Evolutionary conservation across 2,797 vertebrate species (phyloP), one percentile per base, ranked within the genome.

Genomic region (Aerospiza tachiro): DNA sequence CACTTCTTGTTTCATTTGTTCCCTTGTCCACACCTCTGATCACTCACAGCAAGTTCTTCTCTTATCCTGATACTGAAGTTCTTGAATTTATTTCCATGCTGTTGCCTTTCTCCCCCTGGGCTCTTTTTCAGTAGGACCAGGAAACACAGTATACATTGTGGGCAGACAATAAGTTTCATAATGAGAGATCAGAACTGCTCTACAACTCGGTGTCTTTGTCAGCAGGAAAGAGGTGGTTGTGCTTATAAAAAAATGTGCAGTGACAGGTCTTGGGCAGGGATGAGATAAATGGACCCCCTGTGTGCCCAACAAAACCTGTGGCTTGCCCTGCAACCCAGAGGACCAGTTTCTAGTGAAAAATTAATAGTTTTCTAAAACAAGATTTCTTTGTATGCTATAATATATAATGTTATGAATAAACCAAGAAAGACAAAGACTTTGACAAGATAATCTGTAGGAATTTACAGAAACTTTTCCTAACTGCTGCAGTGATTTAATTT

Each of bases 1-100:
- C 67, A 26, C 55, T 95, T 86, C 77, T 94, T 80, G 49, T 83
- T 93, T 93, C 93, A 44, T 85, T 93, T 97, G 45, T 88, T 92
- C 71, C 50, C 38, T 83, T 3, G 20, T 89, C 90, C 73, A 36
- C 71, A 65, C 49, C 79, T 97, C 93, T 91, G 89, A 95, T 95
- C 49, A 33, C 75, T 72, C 4, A 0, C 91, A 84, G 84, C 56
- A 80, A 95, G 72, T 83, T 86, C 45, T 91, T 86, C 52, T 85
- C 74, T 90, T 67, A 63, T 66, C 45, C 65, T 72, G 56, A 72
- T 89, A 3, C 28, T 42, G 44, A 85, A 95, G 75, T 87, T 92
- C 93, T 89, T 86, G 83, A 72, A 68, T 94, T 89, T 94, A 68
- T 89, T 88, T 87, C 72, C 3, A 2, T n/a, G 61, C 72, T 61